These are phyloP conservation scores for Drosophila quinaria DNA, from an alignment of 2,888 invertebrate genomes.

Conservation along the genomic window DNA sequence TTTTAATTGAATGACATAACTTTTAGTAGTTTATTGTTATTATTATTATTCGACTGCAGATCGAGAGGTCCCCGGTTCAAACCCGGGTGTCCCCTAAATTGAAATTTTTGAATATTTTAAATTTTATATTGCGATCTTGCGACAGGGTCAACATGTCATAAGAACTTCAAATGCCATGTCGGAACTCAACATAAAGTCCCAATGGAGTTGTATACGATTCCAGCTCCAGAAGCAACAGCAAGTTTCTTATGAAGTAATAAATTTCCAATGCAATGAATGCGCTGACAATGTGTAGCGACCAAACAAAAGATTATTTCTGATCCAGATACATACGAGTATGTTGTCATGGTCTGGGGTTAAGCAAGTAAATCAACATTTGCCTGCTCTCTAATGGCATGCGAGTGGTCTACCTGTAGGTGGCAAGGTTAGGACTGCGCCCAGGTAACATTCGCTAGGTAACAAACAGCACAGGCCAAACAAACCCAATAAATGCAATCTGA, in stretches of 20 bases:
- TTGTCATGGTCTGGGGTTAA: slow-evolving; percentile 39
- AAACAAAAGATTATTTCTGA: slow-evolving; percentile 53
- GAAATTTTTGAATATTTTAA: slow-evolving; percentile 5
- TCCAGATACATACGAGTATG: slow-evolving; percentile 49
- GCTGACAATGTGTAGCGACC: slow-evolving; percentile 38
- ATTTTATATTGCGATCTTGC: slow-evolving; percentile 11
- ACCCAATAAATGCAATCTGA: slow-evolving; percentile 69
- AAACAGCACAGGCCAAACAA: slow-evolving; percentile 20
- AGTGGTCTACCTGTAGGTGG: slow-evolving; percentile 47
- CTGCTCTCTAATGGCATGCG: slow-evolving; percentile 34
- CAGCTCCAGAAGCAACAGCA: slow-evolving; percentile 33
- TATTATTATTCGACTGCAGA: slow-evolving; percentile 76
- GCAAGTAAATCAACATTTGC: slow-evolving; percentile 53
- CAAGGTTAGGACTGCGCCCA: slow-evolving; percentile 55
- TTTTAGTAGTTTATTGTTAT: too few species aligned
- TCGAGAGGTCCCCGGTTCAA: slow-evolving; percentile 81
- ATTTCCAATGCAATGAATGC: slow-evolving; percentile 55
- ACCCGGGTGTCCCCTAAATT: slow-evolving; percentile 73
- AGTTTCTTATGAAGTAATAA: slow-evolving; percentile 75
- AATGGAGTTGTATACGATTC: slow-evolving; percentile 39
- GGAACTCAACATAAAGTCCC: neutral
- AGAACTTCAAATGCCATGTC: neutral
- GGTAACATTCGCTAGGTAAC: slow-evolving; percentile 46
- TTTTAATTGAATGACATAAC: too few species aligned
- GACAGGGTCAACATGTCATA: neutral